Evolutionary conservation across 2,888 invertebrate species (phyloP).

Genomic region (Pardosa pseudoannulata): DNA sequence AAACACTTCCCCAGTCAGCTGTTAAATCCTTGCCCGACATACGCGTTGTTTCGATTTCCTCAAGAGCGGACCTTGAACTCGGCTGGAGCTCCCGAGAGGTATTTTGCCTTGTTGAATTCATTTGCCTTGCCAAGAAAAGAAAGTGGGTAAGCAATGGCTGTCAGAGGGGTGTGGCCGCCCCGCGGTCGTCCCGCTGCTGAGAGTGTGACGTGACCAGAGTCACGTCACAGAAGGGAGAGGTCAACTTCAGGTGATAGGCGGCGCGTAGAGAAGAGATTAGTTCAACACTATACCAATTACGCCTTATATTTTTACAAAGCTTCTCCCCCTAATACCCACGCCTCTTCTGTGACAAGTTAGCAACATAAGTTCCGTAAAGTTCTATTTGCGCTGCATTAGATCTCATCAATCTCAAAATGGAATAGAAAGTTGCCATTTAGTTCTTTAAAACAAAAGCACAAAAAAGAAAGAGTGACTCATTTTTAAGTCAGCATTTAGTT

Average conservation of each 20-base stretch:
- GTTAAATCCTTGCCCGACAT: constrained; percentile 42
- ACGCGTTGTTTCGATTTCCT: constrained; percentile 13
- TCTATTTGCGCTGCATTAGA: too few relatives aligned
- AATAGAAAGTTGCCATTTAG: too few relatives aligned
- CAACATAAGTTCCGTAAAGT: too few relatives aligned
- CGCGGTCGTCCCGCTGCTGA: not conserved
- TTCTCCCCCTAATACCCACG: too few relatives aligned
- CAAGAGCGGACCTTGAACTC: constrained; percentile 51
- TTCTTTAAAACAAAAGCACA: too few relatives aligned
- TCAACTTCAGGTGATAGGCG: constrained; percentile 8
- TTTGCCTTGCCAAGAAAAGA: constrained; percentile 3
- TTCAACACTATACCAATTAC: not conserved
- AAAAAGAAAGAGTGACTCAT: too few relatives aligned
- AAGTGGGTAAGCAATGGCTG: constrained; percentile 36
- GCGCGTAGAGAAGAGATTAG: not conserved
- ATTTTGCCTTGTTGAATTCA: constrained; percentile 16
- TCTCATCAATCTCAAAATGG: too few relatives aligned
- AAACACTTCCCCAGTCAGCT: not conserved
- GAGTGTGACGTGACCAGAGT: constrained; percentile 40
- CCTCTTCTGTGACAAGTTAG: too few relatives aligned
- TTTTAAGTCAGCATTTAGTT: too few relatives aligned
- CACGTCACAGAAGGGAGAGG: constrained; percentile 54
- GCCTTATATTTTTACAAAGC: too few relatives aligned
- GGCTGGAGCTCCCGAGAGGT: not conserved
- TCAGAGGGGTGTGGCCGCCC: not conserved